Evolutionary conservation across 1,140 invertebrate genomes (phyloP).

Genomic region (Manduca sexta): DNA sequence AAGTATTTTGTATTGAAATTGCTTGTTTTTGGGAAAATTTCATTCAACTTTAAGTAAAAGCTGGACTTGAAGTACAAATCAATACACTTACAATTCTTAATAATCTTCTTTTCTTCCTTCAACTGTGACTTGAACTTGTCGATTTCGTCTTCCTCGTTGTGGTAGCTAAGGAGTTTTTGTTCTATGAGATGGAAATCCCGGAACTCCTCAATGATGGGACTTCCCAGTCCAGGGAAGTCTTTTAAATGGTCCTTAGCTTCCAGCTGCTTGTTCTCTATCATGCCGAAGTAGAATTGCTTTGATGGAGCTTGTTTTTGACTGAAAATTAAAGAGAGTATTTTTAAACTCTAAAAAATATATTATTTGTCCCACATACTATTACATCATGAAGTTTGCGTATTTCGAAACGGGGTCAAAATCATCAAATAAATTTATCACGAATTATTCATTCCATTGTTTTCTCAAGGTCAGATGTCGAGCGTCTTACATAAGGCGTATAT

Average conservation of each 20-base stretch:
- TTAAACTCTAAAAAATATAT: too few species aligned
- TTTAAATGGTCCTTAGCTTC: slow-evolving; percentile 57
- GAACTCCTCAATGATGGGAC: slow-evolving; percentile 58
- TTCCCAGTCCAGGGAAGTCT: slow-evolving; percentile 62
- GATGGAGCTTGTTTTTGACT: slow-evolving; percentile 68
- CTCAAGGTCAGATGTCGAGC: too few species aligned
- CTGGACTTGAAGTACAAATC: too few species aligned
- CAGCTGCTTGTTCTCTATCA: slow-evolving; percentile 73
- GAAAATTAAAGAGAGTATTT: slow-evolving; percentile 10
- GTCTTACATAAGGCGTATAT: too few species aligned
- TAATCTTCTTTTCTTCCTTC: slow-evolving; percentile 44
- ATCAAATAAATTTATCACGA: too few species aligned
- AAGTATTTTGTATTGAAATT: too few species aligned
- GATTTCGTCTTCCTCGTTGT: slow-evolving; percentile 51
- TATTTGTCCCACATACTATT: too few species aligned
- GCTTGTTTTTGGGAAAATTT: too few species aligned
- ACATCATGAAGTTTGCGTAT: too few species aligned
- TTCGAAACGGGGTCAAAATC: not conserved
- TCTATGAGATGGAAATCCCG: slow-evolving; percentile 61
- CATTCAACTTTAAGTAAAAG: too few species aligned
- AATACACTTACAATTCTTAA: slow-evolving; percentile 45
- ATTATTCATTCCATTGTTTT: too few species aligned
- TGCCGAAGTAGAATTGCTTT: slow-evolving; percentile 86
- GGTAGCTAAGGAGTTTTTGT: slow-evolving; percentile 56
- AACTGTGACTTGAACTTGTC: slow-evolving; percentile 59